Conservation (phyloP, 2,797 vertebrate genomes). For the Thunnus albacares region DNA sequence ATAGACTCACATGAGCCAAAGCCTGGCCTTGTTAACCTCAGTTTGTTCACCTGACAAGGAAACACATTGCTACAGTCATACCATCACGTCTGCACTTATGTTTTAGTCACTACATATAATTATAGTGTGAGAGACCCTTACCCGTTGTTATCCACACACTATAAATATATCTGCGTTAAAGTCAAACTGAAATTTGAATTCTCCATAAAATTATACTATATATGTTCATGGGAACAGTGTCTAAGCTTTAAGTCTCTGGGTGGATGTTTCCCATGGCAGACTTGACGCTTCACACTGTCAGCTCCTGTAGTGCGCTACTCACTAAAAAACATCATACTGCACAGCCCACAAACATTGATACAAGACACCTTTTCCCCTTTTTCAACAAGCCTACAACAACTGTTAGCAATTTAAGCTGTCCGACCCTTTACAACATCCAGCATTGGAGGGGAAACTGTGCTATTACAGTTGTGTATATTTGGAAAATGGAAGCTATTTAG, state of each 20-base stretch:
- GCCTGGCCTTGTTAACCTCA: constrained; percentile 58
- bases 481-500: too few species aligned
- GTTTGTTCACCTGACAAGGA: constrained; percentile 39
- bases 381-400: neutral
- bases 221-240: too few species aligned
- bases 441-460: neutral
- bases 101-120: constrained; percentile 3
- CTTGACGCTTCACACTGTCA: too few species aligned
- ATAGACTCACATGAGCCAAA: constrained; percentile 21
- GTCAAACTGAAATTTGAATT: neutral
- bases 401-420: neutral
- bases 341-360: too few species aligned
- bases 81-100: constrained; percentile 30
- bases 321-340: too few species aligned
- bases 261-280: too few species aligned
- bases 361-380: too few species aligned
- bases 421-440: neutral
- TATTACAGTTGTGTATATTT: too few species aligned
- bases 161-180: neutral
- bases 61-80: constrained; percentile 40
- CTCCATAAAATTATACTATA: too few species aligned
- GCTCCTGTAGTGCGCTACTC: too few species aligned
- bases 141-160: neutral
- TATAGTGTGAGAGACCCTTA: neutral
- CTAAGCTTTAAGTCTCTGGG: too few species aligned